Evolutionary conservation across 1,140 invertebrate genomes (phyloP).

Genomic region (Apis cerana): DNA sequence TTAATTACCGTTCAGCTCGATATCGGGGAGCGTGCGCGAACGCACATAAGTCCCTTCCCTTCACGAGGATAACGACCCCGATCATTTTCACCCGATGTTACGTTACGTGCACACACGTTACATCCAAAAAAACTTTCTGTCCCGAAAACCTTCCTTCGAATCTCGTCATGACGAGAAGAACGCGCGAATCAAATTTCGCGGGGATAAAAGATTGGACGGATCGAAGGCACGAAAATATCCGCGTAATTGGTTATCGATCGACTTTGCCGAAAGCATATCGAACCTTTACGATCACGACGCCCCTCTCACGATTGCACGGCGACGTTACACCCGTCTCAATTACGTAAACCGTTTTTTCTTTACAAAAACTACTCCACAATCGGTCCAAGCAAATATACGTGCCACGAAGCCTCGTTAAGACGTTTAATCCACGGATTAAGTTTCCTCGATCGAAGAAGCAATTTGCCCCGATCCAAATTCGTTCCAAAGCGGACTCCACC

Average conservation of each 20-base stretch:
- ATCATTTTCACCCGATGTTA: constrained; percentile 48
- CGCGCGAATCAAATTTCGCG: not conserved
- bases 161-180: constrained; percentile 26
- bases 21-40: not conserved
- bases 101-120: constrained; percentile 16
- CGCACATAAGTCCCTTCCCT: constrained; percentile 11
- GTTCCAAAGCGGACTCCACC: not conserved
- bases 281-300: not conserved
- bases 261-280: not conserved
- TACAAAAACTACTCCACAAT: not conserved
- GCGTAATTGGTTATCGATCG: constrained; percentile 8
- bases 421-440: not conserved
- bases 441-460: too few species aligned
- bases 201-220: not conserved
- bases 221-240: constrained; percentile 12
- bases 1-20: constrained; percentile 47
- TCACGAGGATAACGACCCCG: constrained; percentile 2
- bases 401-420: not conserved
- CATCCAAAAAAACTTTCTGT: constrained; percentile 12
- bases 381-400: too few species aligned
- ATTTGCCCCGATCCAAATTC: not conserved
- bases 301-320: not conserved
- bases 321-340: not conserved
- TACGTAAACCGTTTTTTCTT: not conserved
- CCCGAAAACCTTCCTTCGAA: constrained; percentile 14